Base-by-base conservation (phyloP, 1,140 invertebrate species). In the Aphis gossypii region DNA sequence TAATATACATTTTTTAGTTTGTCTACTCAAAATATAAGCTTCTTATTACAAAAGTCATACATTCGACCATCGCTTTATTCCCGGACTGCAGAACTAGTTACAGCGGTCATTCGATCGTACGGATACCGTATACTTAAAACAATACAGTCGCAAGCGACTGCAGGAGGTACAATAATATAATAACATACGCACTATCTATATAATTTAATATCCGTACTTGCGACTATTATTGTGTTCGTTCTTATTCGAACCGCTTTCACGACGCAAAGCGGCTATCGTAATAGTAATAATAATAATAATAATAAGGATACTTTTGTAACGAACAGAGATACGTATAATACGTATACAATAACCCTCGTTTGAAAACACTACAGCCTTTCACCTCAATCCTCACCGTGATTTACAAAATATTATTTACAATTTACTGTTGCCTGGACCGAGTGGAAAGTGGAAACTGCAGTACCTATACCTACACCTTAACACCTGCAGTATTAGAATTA, bases 221-320 rank as follows among this genome's bases (percentile, higher is more conserved):
- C 4, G 30, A n/a, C 60, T 76, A 76, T n/a, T 76, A 68, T n/a
- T 68, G 14, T 68, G 30, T n/a, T 68, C 30, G 60, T 76, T n/a
- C 48, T n/a, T 76, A 5, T 76, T 38, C 4, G 51, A 68, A 90
- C 89, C 89, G 89, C 56, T 91, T 91, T 91, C 56, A 91, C 54
- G 56, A 30, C 54, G 30, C 18, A 14, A 11, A 51, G 14, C 30
- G 18, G 14, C 51, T 44, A 91, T 68, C 41, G 41, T 68, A 44
- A 30, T 68, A 60, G n/a, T 56, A 56, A 56, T 25, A 56, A 25
- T n/a, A 68, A 35, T n/a, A 68, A 35, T 35, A 35, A n/a, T n/a
- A 35, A 76, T n/a, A 60, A 68, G 89, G 41, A 91, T 91, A 91
- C 41, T 91, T 91, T 91, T 41, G 54, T 60, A 68, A 90, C 89